These are phyloP conservation scores for Yasuhikotakia modesta DNA, from an alignment of 2,797 vertebrate genomes.

Conservation along the genomic window DNA sequence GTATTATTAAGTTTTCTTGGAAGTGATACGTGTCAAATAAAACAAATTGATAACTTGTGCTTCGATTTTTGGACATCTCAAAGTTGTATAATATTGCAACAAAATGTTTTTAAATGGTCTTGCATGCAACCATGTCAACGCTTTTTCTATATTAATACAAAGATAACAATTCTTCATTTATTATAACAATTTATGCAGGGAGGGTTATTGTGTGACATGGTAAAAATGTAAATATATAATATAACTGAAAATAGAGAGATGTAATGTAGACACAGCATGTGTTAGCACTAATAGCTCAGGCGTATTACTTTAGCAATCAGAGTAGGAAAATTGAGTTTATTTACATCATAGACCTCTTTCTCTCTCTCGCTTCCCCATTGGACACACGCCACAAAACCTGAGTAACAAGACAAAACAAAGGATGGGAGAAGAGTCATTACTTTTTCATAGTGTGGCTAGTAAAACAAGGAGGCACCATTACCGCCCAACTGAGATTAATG, in stretches of 20 bases:
- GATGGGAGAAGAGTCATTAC: conserved; percentile 57
- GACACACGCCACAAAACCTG: conserved; percentile 6
- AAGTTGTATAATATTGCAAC: no score
- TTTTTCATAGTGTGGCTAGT: conserved; percentile 58
- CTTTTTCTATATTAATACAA: neutral
- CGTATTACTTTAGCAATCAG: conserved; percentile 3
- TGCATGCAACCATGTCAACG: neutral
- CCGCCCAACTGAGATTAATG: conserved; percentile 60
- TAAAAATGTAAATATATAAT: neutral
- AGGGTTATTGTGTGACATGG: neutral
- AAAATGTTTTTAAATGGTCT: no score
- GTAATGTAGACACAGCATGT: conserved; percentile 1
- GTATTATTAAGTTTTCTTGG: no score
- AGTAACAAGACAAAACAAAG: conserved; percentile 18
- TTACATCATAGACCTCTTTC: conserved; percentile 17
- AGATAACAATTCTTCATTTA: neutral
- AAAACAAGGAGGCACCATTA: conserved; percentile 58
- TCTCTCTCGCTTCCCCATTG: conserved; percentile 4
- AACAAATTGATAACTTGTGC: no score
- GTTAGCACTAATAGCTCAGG: neutral
- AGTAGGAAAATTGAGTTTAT: conserved; percentile 8
- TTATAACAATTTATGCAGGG: neutral
- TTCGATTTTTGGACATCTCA: no score
- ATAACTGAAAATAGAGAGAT: conserved; percentile 1
- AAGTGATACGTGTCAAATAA: no score